Evolutionary conservation across 2,888 invertebrate species (phyloP), one percentile per base, ranked within the genome.

Genomic region (Brachynemurus nebulosus): DNA sequence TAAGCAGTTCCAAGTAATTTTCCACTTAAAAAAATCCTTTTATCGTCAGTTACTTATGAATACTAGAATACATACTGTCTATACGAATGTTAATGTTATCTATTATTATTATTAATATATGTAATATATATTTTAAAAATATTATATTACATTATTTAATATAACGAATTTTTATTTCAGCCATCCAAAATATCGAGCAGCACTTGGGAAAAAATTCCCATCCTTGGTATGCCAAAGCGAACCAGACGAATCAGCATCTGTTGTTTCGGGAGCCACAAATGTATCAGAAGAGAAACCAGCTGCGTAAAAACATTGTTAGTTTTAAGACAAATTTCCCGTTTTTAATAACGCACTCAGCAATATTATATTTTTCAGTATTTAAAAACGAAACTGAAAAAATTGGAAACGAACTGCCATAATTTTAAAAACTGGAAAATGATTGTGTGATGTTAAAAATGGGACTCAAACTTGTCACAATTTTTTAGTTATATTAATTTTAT

Each of bases 181-280:
- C 60, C 84, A 85, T 66, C 84, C 84, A 12, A 84, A 81, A 63
- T 86, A 84, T 65, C 74, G 82, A 52, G 77, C 77, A 46, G 85
- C 80, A 33, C 68, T 89, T 49, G 74, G 79, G 63, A 74, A 78
- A 67, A 78, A 74, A 61, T 84, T 86, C 74, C 88, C 88, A 21
- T 77, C 80, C 47, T 68, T 85, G 57, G 72, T 78, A 12, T 84
- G 83, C 59, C 75, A 77, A 48, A 62, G 69, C 2, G 64, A 69
- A 27, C 67, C 69, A 17, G 80, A 80, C 50, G 67, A 69, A 17
- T 71, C 70, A 35, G 81, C 82, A 3, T 75, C 75, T 37, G 77
- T 73, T 3, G 81, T 83, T 5, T 80, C 74, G 17, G 72, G 74
- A 44, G 81, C 83, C 43, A 77, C 76, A 38, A 70, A 76, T 40